phyloP scores from a whole-genome alignment of 2,888 invertebrate species.

The Fragum sueziense region DNA sequence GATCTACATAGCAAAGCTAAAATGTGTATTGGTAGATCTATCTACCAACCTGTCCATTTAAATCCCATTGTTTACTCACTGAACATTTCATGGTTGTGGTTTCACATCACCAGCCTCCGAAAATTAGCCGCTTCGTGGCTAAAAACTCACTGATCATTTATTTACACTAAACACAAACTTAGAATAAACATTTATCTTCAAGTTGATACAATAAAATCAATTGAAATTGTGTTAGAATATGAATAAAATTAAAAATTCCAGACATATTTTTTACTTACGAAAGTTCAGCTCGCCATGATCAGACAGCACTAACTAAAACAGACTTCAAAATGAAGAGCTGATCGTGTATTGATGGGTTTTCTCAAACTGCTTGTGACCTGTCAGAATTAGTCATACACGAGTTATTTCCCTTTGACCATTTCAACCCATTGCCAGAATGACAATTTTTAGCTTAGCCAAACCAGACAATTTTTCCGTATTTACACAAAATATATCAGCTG shows the following conservation, averaged over 20 bases:
- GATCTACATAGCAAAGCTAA: no score
- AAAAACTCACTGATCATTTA: neutral
- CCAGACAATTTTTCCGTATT: no score
- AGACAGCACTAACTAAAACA: slow-evolving; percentile 58
- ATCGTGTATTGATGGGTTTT: slow-evolving; percentile 35
- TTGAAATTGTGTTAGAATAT: neutral
- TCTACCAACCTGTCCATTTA: neutral
- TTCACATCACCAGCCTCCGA: neutral
- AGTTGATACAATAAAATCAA: neutral
- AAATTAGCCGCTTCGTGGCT: neutral
- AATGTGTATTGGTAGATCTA: no score
- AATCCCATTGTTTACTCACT: slow-evolving; percentile 8
- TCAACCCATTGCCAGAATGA: no score
- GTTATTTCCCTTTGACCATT: slow-evolving; percentile 31
- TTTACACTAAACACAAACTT: neutral
- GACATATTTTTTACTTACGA: slow-evolving; percentile 62
- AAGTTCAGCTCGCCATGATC: slow-evolving; percentile 68
- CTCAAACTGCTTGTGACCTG: slow-evolving; percentile 41
- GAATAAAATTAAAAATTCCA: slow-evolving; percentile 34
- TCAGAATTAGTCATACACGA: slow-evolving; percentile 23
- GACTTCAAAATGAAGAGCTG: neutral
- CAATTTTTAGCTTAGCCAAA: no score
- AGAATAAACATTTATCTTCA: neutral
- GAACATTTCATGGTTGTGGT: neutral
- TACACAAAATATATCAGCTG: no score